Percentiles rank a stretch among this genome's conserved stretches.
These are phyloP conservation scores for Medauroidea extradentata DNA, from an alignment of 1,140 invertebrate species.

Conservation along the genomic window DNA sequence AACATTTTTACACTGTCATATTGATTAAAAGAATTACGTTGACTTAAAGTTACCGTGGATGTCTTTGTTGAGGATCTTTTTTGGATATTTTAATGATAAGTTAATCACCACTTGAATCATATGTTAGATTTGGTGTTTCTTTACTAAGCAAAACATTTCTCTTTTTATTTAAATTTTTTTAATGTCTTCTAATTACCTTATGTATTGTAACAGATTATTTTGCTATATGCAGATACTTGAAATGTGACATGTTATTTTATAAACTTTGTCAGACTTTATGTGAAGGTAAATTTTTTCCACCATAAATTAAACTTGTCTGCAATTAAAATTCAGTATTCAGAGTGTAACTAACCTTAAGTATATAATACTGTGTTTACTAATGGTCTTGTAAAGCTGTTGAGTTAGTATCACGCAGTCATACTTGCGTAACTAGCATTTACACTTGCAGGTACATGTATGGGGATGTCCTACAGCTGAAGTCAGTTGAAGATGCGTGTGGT, in stretches of 20 bases:
- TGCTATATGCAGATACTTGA: neutral
- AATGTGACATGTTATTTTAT: neutral
- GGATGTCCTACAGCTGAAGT: constrained; percentile 27
- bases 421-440: neutral
- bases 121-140: neutral
- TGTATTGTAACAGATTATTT: neutral
- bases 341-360: neutral
- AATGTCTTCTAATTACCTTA: neutral
- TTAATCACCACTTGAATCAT: no score
- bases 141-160: neutral
- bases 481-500: constrained; percentile 28
- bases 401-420: neutral
- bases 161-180: no score
- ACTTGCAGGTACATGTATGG: constrained; percentile 32
- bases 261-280: neutral
- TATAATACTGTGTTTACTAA: neutral
- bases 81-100: no score
- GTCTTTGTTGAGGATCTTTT: no score
- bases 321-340: no score
- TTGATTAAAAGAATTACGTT: no score
- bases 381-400: neutral
- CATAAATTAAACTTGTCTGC: no score
- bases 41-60: no score
- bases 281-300: neutral
- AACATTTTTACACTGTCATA: no score